phyloP scores from a whole-genome alignment of 2,888 invertebrate genomes.

The Andrena chrysosceles region DNA sequence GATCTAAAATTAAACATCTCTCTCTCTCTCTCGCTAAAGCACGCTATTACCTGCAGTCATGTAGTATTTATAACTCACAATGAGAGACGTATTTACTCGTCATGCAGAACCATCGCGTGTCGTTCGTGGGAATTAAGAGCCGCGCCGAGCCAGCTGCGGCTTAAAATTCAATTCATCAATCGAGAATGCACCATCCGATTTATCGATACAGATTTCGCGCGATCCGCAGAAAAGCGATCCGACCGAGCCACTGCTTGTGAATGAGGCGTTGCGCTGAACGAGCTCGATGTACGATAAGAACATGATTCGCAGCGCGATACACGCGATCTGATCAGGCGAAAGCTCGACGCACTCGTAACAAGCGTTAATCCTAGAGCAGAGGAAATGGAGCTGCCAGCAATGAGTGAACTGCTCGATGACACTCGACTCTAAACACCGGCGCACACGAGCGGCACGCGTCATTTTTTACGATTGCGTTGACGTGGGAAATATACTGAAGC shows the following conservation, averaged over 20 bases:
- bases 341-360: constrained; percentile 47
- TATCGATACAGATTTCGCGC: neutral
- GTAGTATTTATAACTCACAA: too few relatives aligned
- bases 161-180: too few relatives aligned
- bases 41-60: too few relatives aligned
- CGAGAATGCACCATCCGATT: neutral
- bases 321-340: constrained; percentile 49
- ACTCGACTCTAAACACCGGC: constrained; percentile 7
- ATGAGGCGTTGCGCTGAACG: constrained; percentile 31
- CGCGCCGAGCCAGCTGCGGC: too few relatives aligned
- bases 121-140: too few relatives aligned
- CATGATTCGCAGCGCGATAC: constrained; percentile 30
- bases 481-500: too few relatives aligned
- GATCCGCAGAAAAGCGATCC: neutral
- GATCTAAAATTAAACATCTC: too few relatives aligned
- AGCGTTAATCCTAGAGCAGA: constrained; percentile 44
- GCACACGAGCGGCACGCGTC: too few relatives aligned
- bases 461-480: too few relatives aligned
- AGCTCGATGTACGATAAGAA: constrained; percentile 49
- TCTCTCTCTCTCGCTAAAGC: too few relatives aligned
- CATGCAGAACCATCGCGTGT: too few relatives aligned
- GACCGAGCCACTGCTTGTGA: constrained; percentile 38
- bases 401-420: constrained; percentile 34
- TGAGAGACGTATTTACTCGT: too few relatives aligned
- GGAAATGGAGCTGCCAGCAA: constrained; percentile 39